Percentiles rank a stretch among this genome's conserved stretches.
These are phyloP conservation scores for Stichopus chloronotus DNA, from an alignment of 35 echinoderm and acorn worm species.

Conservation along the genomic window DNA sequence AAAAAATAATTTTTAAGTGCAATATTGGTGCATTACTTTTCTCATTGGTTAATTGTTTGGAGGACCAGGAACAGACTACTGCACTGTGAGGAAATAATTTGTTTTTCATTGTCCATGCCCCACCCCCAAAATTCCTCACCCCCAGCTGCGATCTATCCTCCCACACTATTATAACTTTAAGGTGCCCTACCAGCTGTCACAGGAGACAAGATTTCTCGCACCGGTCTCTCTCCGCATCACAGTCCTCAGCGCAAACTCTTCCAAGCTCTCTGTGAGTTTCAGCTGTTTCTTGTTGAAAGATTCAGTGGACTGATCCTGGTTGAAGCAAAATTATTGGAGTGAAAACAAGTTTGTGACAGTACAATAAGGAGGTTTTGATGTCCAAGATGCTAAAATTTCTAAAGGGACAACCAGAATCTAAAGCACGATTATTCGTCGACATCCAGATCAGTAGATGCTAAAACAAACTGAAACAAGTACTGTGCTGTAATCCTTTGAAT, in stretches of 20 bases:
- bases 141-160: background rate
- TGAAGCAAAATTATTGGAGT: slow-evolving; percentile 2
- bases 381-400: background rate
- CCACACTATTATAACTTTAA: background rate
- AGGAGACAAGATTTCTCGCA: slow-evolving; percentile 70
- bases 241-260: slow-evolving; percentile 67
- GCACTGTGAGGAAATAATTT: too few species aligned
- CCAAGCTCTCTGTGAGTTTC: slow-evolving; percentile 69
- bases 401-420: too few species aligned
- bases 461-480: too few species aligned
- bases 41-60: too few species aligned
- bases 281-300: slow-evolving; percentile 68
- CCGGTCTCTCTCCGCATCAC: slow-evolving; percentile 70
- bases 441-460: too few species aligned
- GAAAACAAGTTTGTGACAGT: background rate
- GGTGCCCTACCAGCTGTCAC: slow-evolving; percentile 71
- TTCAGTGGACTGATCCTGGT: slow-evolving; percentile 53
- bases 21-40: too few species aligned
- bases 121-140: background rate
- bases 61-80: too few species aligned
- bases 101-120: background rate
- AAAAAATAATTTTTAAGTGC: too few species aligned
- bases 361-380: background rate
- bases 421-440: too few species aligned
- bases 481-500: too few species aligned